These are phyloP conservation scores for Phainopepla nitens DNA, from an alignment of 2,113 vertebrate species.

Conservation along the genomic window DNA sequence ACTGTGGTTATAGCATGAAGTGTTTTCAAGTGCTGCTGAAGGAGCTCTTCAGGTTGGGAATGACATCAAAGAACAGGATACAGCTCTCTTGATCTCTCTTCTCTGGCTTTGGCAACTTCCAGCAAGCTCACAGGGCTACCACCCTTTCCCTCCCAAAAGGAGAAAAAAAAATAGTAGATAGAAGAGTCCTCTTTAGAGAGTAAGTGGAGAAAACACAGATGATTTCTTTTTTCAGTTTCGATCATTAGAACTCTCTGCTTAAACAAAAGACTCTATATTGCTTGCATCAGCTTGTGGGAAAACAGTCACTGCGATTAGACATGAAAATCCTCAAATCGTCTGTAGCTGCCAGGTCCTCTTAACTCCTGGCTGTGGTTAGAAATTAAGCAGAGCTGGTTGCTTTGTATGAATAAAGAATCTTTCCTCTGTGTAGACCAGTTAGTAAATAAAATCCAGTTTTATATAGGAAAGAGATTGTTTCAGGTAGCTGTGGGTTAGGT, in stretches of 20 bases:
- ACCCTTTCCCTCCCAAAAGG: background rate
- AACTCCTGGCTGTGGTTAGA: background rate
- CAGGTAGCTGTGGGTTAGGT: background rate
- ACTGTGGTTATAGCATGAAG: background rate
- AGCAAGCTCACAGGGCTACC: background rate
- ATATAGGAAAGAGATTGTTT: background rate
- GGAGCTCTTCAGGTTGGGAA: background rate
- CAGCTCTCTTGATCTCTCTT: background rate
- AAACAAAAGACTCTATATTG: background rate
- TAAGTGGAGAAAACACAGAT: background rate
- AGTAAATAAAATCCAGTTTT: background rate
- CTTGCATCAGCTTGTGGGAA: background rate
- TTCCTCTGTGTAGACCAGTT: background rate
- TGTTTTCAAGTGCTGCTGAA: constrained; percentile 31
- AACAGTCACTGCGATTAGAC: constrained; percentile 38
- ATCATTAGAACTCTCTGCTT: background rate
- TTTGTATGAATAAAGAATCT: background rate
- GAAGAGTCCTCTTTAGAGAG: background rate
- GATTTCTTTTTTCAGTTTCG: background rate
- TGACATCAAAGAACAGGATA: background rate
- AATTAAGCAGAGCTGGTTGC: constrained; percentile 13
- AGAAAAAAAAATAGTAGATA: background rate
- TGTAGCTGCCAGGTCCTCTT: background rate
- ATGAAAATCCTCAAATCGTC: background rate
- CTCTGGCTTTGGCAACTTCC: background rate